A percentile compares a stretch with the other conserved stretches of the same genome.
Evolutionary conservation across 2,113 vertebrate genomes (phyloP).

Genomic region (Scomber colias): DNA sequence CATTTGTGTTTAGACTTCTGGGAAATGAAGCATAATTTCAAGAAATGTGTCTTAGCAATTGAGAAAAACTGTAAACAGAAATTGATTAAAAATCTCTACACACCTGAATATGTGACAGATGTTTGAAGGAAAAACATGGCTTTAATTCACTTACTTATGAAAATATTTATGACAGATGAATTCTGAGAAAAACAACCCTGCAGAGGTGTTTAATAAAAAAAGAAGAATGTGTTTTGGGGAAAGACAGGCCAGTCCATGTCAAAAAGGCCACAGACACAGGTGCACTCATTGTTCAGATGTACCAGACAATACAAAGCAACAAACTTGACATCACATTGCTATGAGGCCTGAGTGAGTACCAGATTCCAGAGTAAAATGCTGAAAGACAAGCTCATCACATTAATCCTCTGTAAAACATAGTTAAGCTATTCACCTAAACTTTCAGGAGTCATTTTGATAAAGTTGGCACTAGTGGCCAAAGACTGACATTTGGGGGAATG

Average conservation of each 20-base stretch:
- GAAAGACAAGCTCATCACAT: conserved; percentile 38
- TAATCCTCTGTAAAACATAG: conserved; percentile 43
- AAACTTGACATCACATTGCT: conserved; percentile 1
- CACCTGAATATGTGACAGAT: too few relatives aligned
- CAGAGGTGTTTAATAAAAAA: background rate
- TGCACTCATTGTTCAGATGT: conserved; percentile 53
- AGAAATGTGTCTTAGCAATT: too few relatives aligned
- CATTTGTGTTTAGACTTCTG: too few relatives aligned
- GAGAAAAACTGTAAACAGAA: too few relatives aligned
- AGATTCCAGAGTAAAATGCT: conserved; percentile 35
- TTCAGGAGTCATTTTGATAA: conserved; percentile 41
- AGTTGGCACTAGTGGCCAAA: conserved; percentile 33
- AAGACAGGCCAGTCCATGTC: background rate
- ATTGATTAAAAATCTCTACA: too few relatives aligned
- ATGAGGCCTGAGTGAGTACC: background rate
- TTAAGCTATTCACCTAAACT: conserved; percentile 27
- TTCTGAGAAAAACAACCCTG: background rate
- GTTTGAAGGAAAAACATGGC: too few relatives aligned
- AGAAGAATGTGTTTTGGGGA: conserved; percentile 6
- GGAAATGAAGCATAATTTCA: too few relatives aligned
- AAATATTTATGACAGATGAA: background rate
- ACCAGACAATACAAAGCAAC: conserved; percentile 55
- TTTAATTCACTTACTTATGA: background rate
- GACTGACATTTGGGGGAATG: conserved; percentile 50
- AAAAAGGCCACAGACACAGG: conserved; percentile 36